A percentile compares a stretch with the other conserved stretches of the same genome.
Evolutionary conservation across 2,113 vertebrate genomes (phyloP).

Genomic region (Ictidomys tridecemlineatus): DNA sequence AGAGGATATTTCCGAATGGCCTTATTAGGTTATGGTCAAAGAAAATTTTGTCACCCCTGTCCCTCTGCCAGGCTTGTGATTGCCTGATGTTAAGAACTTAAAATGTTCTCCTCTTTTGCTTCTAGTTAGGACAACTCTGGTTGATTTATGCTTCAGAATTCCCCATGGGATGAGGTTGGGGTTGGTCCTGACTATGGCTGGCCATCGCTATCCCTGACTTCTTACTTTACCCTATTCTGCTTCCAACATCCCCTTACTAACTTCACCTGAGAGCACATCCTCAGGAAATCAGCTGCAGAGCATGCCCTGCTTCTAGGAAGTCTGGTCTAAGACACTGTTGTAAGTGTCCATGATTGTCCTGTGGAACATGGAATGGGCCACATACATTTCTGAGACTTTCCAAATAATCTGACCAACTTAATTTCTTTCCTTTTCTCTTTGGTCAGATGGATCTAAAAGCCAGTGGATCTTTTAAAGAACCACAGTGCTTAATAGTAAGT

Average conservation of each 20-base stretch:
- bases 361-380: not conserved
- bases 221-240: not conserved
- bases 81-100: not conserved
- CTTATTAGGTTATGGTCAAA: not conserved
- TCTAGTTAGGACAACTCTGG: not conserved
- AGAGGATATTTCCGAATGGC: not conserved
- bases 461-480: not conserved
- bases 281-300: not conserved
- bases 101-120: fast-evolving
- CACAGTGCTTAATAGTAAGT: not conserved
- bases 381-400: not conserved
- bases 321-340: not conserved
- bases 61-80: not conserved
- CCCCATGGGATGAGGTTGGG: no score
- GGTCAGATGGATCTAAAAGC: not conserved
- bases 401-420: not conserved
- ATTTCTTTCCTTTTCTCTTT: not conserved
- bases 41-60: not conserved
- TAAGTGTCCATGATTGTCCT: not conserved
- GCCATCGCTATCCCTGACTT: not conserved
- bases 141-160: not conserved
- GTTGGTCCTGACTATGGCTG: no score
- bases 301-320: not conserved
- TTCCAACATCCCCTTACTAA: not conserved
- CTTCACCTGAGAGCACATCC: not conserved